Evolutionary conservation across 2,888 invertebrate species (phyloP), one percentile per base, ranked within the genome.

Genomic region (Rotaria socialis): DNA sequence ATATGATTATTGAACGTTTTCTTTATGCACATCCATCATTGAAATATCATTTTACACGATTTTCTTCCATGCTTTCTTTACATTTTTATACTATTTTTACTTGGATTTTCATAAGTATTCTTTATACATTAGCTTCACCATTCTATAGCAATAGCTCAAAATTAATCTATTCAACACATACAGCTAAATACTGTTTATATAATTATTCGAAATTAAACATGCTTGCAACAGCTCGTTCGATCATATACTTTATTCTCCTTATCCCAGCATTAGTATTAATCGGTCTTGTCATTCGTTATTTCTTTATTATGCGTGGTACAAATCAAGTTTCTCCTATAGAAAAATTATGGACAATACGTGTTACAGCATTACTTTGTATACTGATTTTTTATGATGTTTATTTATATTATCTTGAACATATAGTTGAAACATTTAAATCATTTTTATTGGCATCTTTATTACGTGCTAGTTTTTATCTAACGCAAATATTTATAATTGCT

Each of bases 291-390:
- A 24, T 80, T 3, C 47, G 47, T 4, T 80, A 80, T 47, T 80
- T 80, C 19, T 80, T 11, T 80, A 24, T 80, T n/a, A 47, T 80
- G 80, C 43, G 80, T 3, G 80, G 80, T 24, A 80, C 80, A 43
- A 80, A 80, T 80, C 80, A 80, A 80, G 35, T 80, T 5, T 47
- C 10, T 19, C 43, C 43, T 2, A 80, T 47, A 41, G 47, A 80
- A 80, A 80, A 80, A 47, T 14, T 80, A n/a, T 80, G 80, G 80
- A 80, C 80, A 47, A 80, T 80, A 47, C 43, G 80, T 47, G 80
- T 47, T 14, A 80, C 80, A 80, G 24, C 80, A 43, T 47, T 80
- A 43, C 24, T 80, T 43, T 80, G 43, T n/a, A 80, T 47, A 43
- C 22, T 80, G 22, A 47, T 47, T 14, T 47, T 80, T 80, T 80